Base-by-base conservation (phyloP, 2,797 vertebrate genomes). In the Phataginus tricuspis region DNA sequence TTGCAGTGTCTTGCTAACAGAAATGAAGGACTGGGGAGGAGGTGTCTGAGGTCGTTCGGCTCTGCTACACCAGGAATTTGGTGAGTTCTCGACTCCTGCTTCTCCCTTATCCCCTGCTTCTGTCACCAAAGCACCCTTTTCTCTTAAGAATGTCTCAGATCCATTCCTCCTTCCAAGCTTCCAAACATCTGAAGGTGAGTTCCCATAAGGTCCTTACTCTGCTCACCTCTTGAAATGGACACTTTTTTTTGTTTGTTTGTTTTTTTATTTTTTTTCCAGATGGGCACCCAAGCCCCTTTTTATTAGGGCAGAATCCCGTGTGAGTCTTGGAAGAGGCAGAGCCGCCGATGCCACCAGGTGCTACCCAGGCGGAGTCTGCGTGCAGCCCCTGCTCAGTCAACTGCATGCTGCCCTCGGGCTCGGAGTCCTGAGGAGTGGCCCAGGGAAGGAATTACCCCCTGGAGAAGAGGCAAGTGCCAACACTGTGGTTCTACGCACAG, bases 1-100 rank as follows among this genome's bases (percentile, higher is more conserved):
- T 96, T 92, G 91, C 96, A 74, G 82, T 88, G 86, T 95, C 93
- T 27, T 68, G 92, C 88, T 95, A 45, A 96, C 88, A 82, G 37
- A 91, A 77, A 91, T 18, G 77, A 95, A 83, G 86, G 21, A 0
- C 85, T 71, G 4, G 7, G 84, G 45, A 78, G 90, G 51, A 39
- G 57, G 27, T 31, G 11, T 8, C 9, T 45, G 27, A 59, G 14
- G 72, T 37, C 1, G 6, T 75, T 23, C 49, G 78, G 55, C 61
- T 45, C 31, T 57, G 42, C 39, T 53, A 8, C 7, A 15, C 72
- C 53, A 45, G 83, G 78, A 69, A 74, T 82, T 37, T 9, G 18
- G 15, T 64, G 39, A 64, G 34, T 21, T 71, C 74, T 51, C 25
- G 9, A 49, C 42, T 78, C 77, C 25, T 34, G 6, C 37, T 34